Percentiles rank a stretch among this genome's conserved stretches.
phyloP scores from a whole-genome alignment of 2,113 vertebrate genomes.

The Crypturellus undulatus region DNA sequence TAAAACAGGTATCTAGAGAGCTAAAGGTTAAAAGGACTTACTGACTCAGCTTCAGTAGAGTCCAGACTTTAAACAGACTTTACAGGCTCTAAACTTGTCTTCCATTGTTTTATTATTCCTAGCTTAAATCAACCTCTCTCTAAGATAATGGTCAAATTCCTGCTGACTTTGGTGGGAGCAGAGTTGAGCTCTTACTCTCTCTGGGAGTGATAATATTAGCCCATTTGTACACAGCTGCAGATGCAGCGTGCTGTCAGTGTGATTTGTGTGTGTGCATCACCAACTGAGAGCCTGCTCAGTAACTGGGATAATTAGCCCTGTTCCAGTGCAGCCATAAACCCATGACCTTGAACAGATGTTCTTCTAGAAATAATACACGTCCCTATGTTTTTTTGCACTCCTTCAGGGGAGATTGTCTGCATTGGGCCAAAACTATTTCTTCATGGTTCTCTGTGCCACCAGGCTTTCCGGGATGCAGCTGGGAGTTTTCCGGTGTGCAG shows the following conservation, averaged over 20 bases:
- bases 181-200: not conserved
- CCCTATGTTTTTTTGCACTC: not conserved
- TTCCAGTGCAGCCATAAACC: not conserved
- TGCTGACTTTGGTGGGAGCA: not conserved
- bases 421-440: not conserved
- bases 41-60: not conserved
- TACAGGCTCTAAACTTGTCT: not conserved
- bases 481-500: not conserved
- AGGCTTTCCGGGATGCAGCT: not conserved
- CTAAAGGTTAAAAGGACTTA: not conserved
- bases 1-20: not conserved
- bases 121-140: not conserved
- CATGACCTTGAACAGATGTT: not conserved
- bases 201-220: not conserved
- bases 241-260: not conserved
- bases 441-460: not conserved
- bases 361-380: not conserved
- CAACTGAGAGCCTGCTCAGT: not conserved
- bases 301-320: not conserved
- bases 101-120: not conserved
- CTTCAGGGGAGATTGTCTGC: not conserved
- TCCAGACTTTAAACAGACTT: not conserved
- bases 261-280: not conserved
- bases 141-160: not conserved
- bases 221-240: not conserved